These are phyloP conservation scores for Drosophila niveifrons DNA, from an alignment of 2,888 invertebrate species.

Conservation along the genomic window DNA sequence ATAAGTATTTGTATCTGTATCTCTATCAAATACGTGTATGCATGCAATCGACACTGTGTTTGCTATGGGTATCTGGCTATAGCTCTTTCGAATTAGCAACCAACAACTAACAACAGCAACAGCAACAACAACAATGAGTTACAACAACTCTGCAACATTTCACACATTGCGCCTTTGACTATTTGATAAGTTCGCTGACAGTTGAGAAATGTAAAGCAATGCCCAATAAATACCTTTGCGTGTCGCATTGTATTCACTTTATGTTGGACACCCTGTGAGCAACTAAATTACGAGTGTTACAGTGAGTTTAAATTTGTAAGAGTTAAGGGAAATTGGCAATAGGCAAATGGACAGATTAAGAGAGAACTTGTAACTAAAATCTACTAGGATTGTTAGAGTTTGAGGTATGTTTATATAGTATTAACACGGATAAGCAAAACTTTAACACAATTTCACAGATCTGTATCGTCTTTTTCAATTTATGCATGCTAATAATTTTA, in stretches of 20 bases:
- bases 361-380: too few relatives aligned
- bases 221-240: constrained; percentile 46
- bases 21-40: constrained; percentile 13
- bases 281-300: background rate
- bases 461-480: too few relatives aligned
- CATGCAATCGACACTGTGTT: constrained; percentile 16
- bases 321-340: background rate
- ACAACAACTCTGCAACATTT: constrained; percentile 27
- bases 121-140: constrained; percentile 5
- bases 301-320: background rate
- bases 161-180: constrained; percentile 46
- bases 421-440: too few relatives aligned
- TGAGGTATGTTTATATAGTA: too few relatives aligned
- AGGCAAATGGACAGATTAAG: too few relatives aligned
- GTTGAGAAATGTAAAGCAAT: constrained; percentile 42
- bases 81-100: constrained; percentile 29
- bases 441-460: too few relatives aligned
- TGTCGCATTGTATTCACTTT: constrained; percentile 26
- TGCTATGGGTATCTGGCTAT: constrained; percentile 4
- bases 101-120: constrained; percentile 10
- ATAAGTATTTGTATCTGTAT: constrained; percentile 1
- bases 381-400: too few relatives aligned
- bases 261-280: constrained; percentile 6
- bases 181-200: constrained; percentile 49
- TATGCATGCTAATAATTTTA: too few relatives aligned